Evolutionary conservation across 2,797 vertebrate species (phyloP), one percentile per base, ranked within the genome.

Genomic region (Poecilia wingei): DNA sequence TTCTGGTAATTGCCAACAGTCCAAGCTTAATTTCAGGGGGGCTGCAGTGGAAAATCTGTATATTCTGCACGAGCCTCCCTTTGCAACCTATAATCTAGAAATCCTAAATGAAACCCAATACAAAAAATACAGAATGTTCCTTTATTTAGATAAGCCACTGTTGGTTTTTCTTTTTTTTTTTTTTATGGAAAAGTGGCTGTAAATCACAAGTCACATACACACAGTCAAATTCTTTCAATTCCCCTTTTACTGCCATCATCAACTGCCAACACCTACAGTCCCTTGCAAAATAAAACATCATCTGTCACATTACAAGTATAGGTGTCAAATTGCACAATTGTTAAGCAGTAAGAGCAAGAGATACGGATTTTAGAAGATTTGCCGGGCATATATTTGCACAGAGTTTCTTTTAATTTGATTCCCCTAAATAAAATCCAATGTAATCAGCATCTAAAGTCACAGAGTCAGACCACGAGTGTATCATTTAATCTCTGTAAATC

Each of bases 1-100:
- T 86, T 75, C 88, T 92, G 83, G 88, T 93, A 94, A 94, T 94
- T 94, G 89, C 84, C 87, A 90, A 82, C 88, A 94, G 87, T 77
- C 87, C 82, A 89, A 90, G 89, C 80, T 85, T 93, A 92, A 94
- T 94, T 93, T 94, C 43, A 93, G 89, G 84, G 87, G 85, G 81
- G 75, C 90, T 90, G 76, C 83, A 75, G 82, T 81, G 84, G 82
- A 90, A 92, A 89, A 89, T 90, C 86, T 89, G 90, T 89, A 84
- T 89, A 87, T 89, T 88, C 84, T 90, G 83, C 81, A 88, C 84
- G 91, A 90, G 85, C 84, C 81, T 92, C 79, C 74, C 72, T 72
- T 70, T 77, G 85, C 51, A 94, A 85, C 90, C 79, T 89, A 77
- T 91, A 89, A 93, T 93, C 94, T 93, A 81, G 80, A 78, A 73